Evolutionary conservation across 1,140 invertebrate species (phyloP).

Genomic region (Drosophila nikananu): DNA sequence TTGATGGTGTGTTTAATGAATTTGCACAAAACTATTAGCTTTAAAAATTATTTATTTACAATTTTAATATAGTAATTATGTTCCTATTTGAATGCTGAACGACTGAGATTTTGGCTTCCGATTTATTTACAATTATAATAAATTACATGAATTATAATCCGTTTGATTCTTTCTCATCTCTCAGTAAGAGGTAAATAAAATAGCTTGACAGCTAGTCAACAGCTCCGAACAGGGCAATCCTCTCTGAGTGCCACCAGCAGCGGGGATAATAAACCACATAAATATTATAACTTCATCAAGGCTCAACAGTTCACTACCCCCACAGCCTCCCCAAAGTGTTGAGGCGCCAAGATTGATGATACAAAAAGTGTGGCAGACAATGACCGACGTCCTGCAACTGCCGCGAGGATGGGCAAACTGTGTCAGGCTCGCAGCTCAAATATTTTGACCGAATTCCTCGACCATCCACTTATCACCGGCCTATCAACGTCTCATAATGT

Average conservation of each 20-base stretch:
- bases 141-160: no score
- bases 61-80: no score
- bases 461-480: conserved; percentile 15
- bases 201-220: no score
- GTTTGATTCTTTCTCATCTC: not conserved
- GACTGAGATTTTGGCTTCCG: not conserved
- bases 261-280: conserved; percentile 73
- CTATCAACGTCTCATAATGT: conserved; percentile 73
- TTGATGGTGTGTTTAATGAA: not conserved
- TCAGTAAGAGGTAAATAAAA: conserved; percentile 13
- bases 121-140: not conserved
- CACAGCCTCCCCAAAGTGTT: conserved; percentile 52
- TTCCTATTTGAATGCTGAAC: not conserved
- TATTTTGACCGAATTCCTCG: conserved; percentile 39
- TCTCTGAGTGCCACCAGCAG: conserved; percentile 35
- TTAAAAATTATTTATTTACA: not conserved
- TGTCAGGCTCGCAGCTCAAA: conserved; percentile 25
- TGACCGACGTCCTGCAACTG: conserved; percentile 21
- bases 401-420: conserved; percentile 33
- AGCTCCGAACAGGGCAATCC: conserved; percentile 25
- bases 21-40: not conserved
- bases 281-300: conserved; percentile 77
- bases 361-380: conserved; percentile 22
- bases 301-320: conserved; percentile 32
- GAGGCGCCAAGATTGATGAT: conserved; percentile 81